Conservation (phyloP, 1,140 invertebrate species). For the Dendroctonus valens region DNA sequence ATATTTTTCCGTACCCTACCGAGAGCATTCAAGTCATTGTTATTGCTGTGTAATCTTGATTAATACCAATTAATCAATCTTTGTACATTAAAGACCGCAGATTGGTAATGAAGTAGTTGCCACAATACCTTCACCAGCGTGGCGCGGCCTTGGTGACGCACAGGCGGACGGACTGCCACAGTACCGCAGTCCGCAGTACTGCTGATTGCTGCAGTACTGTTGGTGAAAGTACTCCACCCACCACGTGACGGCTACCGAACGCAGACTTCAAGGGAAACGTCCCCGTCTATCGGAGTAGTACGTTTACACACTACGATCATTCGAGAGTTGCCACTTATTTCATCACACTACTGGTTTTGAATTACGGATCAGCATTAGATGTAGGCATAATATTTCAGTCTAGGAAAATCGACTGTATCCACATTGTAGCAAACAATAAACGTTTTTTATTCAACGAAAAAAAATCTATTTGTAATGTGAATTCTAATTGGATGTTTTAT, state of each 20-base stretch:
- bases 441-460: not conserved
- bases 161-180: conserved; percentile 8
- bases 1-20: not conserved
- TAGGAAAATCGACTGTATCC: not conserved
- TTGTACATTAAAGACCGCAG: not conserved
- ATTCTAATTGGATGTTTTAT: too few relatives aligned
- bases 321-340: conserved; percentile 16
- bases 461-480: too few relatives aligned
- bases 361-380: conserved; percentile 3
- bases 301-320: conserved; percentile 10
- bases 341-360: conserved; percentile 15
- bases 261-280: conserved; percentile 32
- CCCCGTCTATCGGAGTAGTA: conserved; percentile 22
- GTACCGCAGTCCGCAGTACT: conserved; percentile 2
- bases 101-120: not conserved
- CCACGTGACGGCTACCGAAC: conserved; percentile 28
- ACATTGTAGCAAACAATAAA: not conserved
- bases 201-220: conserved; percentile 3
- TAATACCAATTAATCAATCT: not conserved
- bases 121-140: conserved; percentile 6
- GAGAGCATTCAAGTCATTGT: not conserved
- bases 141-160: conserved; percentile 26
- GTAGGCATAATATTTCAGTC: conserved; percentile 7
- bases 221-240: conserved; percentile 34
- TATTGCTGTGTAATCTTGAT: not conserved